A percentile compares a stretch with the other conserved stretches of the same genome.
These are phyloP conservation scores for Copsychus sechellarum DNA, from an alignment of 2,113 vertebrate genomes.

Conservation along the genomic window DNA sequence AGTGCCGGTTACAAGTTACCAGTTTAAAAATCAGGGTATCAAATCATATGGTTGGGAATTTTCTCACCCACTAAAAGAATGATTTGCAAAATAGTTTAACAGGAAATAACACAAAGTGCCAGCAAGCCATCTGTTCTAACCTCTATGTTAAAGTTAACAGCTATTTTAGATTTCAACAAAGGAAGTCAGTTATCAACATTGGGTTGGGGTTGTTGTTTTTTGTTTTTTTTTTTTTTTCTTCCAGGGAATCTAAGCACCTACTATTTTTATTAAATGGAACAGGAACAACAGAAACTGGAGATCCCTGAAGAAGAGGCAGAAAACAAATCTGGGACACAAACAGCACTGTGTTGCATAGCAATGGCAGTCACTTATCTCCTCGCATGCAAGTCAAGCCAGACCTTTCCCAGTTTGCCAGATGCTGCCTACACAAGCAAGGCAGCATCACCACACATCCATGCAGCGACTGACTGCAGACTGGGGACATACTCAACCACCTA, in stretches of 20 bases:
- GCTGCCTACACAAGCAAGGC: neutral
- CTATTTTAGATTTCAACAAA: conserved; percentile 3
- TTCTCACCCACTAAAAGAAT: neutral
- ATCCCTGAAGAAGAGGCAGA: neutral
- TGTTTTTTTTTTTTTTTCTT: accelerated
- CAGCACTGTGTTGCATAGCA: neutral
- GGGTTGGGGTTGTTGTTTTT: neutral
- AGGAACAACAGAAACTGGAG: neutral
- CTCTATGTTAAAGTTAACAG: neutral
- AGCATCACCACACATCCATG: accelerated
- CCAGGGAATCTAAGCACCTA: neutral
- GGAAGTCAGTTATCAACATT: neutral
- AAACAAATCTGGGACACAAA: neutral
- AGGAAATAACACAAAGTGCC: neutral
- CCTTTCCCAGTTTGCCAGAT: neutral
- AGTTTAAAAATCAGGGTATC: neutral
- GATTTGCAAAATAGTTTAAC: neutral
- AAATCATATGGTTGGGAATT: neutral
- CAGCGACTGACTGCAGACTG: neutral
- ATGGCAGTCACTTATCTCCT: neutral
- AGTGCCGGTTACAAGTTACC: neutral
- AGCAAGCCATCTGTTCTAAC: conserved; percentile 42
- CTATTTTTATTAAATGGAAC: neutral
- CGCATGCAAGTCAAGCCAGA: neutral
- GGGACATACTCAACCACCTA: neutral